These are phyloP conservation scores for Ursus arctos DNA, from an alignment of 2,113 vertebrate genomes.

Conservation along the genomic window DNA sequence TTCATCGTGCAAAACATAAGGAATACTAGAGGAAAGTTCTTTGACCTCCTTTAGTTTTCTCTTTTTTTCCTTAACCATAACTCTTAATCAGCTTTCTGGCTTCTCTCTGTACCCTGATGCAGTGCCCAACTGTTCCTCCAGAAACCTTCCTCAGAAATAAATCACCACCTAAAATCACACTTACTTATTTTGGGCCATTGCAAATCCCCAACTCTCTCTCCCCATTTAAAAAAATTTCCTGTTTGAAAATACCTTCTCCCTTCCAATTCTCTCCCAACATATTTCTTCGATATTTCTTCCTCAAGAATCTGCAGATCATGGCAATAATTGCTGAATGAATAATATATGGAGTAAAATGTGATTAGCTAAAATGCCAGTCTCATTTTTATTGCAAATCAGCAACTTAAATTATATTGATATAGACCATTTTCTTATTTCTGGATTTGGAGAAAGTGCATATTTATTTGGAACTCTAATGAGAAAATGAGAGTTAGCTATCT, in stretches of 20 bases:
- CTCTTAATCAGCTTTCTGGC: neutral
- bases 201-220: neutral
- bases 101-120: neutral
- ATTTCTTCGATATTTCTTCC: conserved; percentile 57
- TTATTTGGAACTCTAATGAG: conserved; percentile 63
- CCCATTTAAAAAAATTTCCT: neutral
- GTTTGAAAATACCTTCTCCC: neutral
- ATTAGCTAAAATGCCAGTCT: conserved; percentile 64
- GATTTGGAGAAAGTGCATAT: neutral
- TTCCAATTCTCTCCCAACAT: conserved; percentile 27
- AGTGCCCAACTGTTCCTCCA: neutral
- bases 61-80: neutral
- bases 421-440: conserved; percentile 18
- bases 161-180: neutral
- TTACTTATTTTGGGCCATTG: neutral
- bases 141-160: neutral
- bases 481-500: conserved; percentile 65
- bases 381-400: conserved; percentile 66
- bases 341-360: conserved; percentile 65
- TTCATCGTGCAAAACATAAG: neutral
- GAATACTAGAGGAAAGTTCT: neutral
- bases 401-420: conserved; percentile 58
- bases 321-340: conserved; percentile 62
- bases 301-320: conserved; percentile 33
- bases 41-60: neutral